Percentiles rank a stretch among this genome's conserved stretches.
Evolutionary conservation across 2,113 vertebrate species (phyloP).

Genomic region (Fregetta grallaria): DNA sequence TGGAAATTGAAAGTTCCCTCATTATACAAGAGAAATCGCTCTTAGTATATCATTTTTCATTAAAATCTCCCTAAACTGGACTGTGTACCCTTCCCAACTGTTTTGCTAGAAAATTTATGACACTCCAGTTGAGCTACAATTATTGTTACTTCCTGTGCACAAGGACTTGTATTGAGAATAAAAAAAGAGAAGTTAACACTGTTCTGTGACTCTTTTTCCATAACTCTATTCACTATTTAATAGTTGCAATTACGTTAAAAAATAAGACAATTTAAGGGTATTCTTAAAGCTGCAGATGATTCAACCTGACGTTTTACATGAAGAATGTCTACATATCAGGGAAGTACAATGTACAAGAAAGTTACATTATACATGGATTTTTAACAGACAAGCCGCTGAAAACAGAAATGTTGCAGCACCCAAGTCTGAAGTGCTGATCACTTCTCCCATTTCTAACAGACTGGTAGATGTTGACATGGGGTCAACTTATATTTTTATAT

Average conservation of each 20-base stretch:
- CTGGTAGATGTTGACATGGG: background rate
- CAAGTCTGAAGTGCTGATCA: background rate
- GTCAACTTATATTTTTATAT: background rate
- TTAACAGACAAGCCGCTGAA: background rate
- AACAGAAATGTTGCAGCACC: background rate
- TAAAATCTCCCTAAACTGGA: background rate
- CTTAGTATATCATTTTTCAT: conserved; percentile 30
- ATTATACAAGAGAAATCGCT: conserved; percentile 27
- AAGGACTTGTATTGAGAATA: background rate
- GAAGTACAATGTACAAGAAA: background rate
- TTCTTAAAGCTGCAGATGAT: background rate
- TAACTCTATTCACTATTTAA: background rate
- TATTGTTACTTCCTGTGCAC: background rate
- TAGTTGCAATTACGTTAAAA: background rate
- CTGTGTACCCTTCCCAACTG: background rate
- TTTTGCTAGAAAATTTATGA: conserved; percentile 11
- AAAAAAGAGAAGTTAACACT: background rate
- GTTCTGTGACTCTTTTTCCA: background rate
- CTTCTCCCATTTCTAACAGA: background rate
- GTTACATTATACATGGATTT: background rate
- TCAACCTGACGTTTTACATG: background rate
- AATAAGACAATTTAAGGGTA: background rate
- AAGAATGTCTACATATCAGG: background rate
- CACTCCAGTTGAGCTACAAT: background rate
- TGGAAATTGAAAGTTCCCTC: conserved; percentile 19